These are phyloP conservation scores for Solea solea DNA, from an alignment of 2,113 vertebrate species.

Conservation along the genomic window DNA sequence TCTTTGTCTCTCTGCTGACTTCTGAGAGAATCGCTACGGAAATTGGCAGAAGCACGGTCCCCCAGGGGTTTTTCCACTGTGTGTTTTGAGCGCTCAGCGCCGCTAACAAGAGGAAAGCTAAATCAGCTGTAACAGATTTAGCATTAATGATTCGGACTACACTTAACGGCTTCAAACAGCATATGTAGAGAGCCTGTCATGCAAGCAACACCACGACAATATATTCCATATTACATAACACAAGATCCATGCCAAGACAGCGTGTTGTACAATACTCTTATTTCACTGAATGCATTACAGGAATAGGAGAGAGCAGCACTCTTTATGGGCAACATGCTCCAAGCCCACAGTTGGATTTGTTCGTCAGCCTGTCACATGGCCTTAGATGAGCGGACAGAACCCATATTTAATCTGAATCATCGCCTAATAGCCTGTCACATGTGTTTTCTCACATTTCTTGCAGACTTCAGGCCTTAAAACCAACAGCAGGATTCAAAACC, in stretches of 20 bases:
- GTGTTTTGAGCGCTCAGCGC: constrained; percentile 35
- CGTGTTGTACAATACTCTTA: constrained; percentile 15
- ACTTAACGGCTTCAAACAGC: constrained; percentile 45
- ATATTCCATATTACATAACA: constrained; percentile 33
- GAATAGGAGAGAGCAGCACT: constrained; percentile 14
- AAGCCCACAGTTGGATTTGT: constrained; percentile 32
- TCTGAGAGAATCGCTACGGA: constrained; percentile 36
- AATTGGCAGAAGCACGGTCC: constrained; percentile 45
- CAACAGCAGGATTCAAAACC: constrained; percentile 59
- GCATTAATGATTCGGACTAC: constrained; percentile 52
- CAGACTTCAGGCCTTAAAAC: constrained; percentile 43
- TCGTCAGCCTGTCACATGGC: constrained; percentile 49
- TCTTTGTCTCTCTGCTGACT: constrained; percentile 9
- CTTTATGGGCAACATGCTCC: constrained; percentile 32
- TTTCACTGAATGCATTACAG: constrained; percentile 40
- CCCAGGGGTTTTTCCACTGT: constrained; percentile 14
- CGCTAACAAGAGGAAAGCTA: constrained; percentile 61
- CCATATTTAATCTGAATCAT: constrained; percentile 71
- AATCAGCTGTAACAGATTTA: constrained; percentile 54
- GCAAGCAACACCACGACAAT: constrained; percentile 28
- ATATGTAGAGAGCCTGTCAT: constrained; percentile 19
- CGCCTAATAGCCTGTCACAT: constrained; percentile 67
- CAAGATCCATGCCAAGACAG: constrained; percentile 28
- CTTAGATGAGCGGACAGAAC: constrained; percentile 48
- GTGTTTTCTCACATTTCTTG: constrained; percentile 42